A percentile compares a stretch with the other conserved stretches of the same genome.
These are phyloP conservation scores for Heliconius hortense DNA, from an alignment of 2,888 invertebrate genomes.

Conservation along the genomic window DNA sequence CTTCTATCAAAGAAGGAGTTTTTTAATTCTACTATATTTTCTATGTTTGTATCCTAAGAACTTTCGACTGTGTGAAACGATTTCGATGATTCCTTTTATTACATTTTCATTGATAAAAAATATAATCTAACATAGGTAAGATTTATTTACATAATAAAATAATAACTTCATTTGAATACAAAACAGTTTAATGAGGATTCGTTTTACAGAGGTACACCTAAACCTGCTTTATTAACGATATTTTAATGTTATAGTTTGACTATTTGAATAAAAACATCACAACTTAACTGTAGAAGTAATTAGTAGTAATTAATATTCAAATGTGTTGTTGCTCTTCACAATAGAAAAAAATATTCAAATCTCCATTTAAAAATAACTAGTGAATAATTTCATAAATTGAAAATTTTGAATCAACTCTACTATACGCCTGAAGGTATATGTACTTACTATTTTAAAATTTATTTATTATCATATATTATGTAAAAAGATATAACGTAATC, in stretches of 20 bases:
- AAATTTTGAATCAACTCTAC: too few species aligned
- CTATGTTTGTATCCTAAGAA: too few species aligned
- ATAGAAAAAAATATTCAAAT: not conserved
- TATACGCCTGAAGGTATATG: too few species aligned
- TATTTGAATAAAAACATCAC: constrained; percentile 22
- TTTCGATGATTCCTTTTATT: too few species aligned
- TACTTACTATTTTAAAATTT: too few species aligned
- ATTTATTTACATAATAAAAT: not conserved
- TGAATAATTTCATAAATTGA: too few species aligned
- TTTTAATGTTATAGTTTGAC: constrained; percentile 19
- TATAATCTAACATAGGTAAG: not conserved
- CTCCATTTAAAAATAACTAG: not conserved
- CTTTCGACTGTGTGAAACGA: too few species aligned
- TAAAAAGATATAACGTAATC: too few species aligned
- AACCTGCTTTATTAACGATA: constrained; percentile 20
- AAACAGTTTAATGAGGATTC: constrained; percentile 6
- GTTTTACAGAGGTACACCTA: not conserved
- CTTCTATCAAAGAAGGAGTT: too few species aligned
- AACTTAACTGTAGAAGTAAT: constrained; percentile 20
- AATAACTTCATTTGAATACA: not conserved
- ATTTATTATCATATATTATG: too few species aligned
- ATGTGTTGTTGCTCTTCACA: constrained; percentile 2
- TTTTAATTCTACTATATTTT: too few species aligned
- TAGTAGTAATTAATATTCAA: constrained; percentile 18
- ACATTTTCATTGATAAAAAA: not conserved